A percentile compares a stretch with the other conserved stretches of the same genome.
phyloP scores from a whole-genome alignment of 2,113 vertebrate species.

The Hypanus sabinus region DNA sequence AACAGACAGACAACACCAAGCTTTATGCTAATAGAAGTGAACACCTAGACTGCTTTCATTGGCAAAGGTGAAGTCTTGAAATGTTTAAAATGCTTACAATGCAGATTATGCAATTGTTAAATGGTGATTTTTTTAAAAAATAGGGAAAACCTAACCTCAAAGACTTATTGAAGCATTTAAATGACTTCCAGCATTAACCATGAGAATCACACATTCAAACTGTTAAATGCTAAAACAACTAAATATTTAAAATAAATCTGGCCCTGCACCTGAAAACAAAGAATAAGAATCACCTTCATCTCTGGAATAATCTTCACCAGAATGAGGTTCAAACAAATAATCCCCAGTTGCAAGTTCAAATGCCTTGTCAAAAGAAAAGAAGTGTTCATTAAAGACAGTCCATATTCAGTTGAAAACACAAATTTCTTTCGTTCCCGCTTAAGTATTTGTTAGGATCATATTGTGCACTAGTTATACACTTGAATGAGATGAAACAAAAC shows the following conservation, averaged over 20 bases:
- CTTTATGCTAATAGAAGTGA: background rate
- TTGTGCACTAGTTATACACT: background rate
- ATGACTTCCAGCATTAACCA: background rate
- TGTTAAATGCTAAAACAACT: background rate
- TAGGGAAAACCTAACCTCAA: background rate
- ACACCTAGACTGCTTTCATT: background rate
- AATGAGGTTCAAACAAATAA: conserved; percentile 92
- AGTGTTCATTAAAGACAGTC: background rate
- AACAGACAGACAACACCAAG: background rate
- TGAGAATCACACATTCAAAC: background rate
- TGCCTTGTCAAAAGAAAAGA: conserved; percentile 53
- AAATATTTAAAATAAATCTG: background rate
- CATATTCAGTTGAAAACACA: background rate
- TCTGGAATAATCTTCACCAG: conserved; percentile 88
- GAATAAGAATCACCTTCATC: conserved; percentile 75
- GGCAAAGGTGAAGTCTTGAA: background rate
- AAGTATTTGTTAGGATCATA: background rate
- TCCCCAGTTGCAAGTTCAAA: conserved; percentile 94
- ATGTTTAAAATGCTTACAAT: background rate
- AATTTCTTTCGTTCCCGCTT: background rate
- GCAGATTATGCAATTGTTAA: background rate
- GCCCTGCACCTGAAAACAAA: background rate
- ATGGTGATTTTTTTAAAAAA: background rate
- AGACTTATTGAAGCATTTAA: background rate
- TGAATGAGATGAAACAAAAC: background rate